Conservation (phyloP, 92 coral and sea anemone genomes). For the Bergia puertoricense region DNA sequence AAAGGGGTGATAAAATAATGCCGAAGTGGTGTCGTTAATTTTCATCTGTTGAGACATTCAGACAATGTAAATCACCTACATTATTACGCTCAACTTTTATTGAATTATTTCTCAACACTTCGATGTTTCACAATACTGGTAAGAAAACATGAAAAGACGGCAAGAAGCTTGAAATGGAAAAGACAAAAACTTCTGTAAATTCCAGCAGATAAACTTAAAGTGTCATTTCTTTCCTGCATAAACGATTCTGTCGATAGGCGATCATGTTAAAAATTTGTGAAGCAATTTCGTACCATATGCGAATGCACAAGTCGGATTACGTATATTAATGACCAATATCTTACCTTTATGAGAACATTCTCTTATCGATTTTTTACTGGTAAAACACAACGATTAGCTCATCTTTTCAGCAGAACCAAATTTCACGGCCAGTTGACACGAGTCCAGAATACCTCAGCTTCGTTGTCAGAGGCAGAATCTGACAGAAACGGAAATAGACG, state of each 20-base stretch:
- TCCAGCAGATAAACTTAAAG: background rate
- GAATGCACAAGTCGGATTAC: background rate
- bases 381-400: background rate
- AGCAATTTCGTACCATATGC: background rate
- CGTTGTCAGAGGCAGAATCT: background rate
- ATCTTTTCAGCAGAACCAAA: constrained; percentile 30
- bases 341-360: constrained; percentile 25
- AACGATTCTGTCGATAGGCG: background rate
- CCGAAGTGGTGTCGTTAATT: constrained; percentile 1
- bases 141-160: background rate
- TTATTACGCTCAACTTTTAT: background rate
- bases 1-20: constrained; percentile 1
- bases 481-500: background rate
- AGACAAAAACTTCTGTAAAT: background rate
- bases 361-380: background rate
- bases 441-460: background rate
- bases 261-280: background rate
- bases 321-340: background rate
- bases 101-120: background rate
- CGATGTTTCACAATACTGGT: background rate
- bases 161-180: background rate
- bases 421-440: constrained; percentile 4
- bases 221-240: background rate
- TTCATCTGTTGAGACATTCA: background rate
- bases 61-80: background rate